Base-by-base conservation (phyloP, 2,113 vertebrate species). In the Aldabrachelys gigantea region DNA sequence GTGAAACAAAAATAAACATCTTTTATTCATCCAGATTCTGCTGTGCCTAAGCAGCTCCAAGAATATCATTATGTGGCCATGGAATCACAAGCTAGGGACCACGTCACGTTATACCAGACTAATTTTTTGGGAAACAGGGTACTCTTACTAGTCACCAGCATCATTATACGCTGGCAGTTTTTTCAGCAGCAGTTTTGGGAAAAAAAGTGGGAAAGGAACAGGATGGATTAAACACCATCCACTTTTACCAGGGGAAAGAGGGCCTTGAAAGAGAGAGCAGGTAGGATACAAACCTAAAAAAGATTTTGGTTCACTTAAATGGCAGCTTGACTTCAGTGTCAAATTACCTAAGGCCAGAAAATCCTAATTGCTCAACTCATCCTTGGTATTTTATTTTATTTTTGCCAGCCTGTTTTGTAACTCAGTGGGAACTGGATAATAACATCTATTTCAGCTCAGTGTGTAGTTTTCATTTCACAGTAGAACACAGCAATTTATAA, bases 21-120 rank as follows among this genome's bases (percentile, higher is more conserved):
- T 96, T 96, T 97, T 75, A 96, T 97, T 95, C 95, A 96, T 92
- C 95, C 94, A 94, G 88, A 86, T 88, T 95, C 84, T 94, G 90
- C 87, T 93, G 89, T 0, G 69, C 82, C 57, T 82, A 86, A 75
- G 62, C 89, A 95, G 83, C 59, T 88, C 29, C 0, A 38, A 86
- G 87, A 57, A 2, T 38, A 93, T 69, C 89, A 87, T 94, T 95
- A 90, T 83, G 88, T 62, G 92, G 85, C 69, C 53, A 92, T 57
- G 82, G 90, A 96, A 97, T 92, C 87, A 75, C 85, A 95, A 11
- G 87, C 86, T 89, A 3, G 0, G 83, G 89, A 89, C 29, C 1
- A 2, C 89, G 90, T 35, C 80, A 62, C 87, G 95, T 94, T 94
- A 84, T 93, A 31, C 85, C 79, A 95, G 93, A 92, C 82, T 89